Base-by-base conservation (phyloP, 2,797 vertebrate genomes). In the Margarornis squamiger region DNA sequence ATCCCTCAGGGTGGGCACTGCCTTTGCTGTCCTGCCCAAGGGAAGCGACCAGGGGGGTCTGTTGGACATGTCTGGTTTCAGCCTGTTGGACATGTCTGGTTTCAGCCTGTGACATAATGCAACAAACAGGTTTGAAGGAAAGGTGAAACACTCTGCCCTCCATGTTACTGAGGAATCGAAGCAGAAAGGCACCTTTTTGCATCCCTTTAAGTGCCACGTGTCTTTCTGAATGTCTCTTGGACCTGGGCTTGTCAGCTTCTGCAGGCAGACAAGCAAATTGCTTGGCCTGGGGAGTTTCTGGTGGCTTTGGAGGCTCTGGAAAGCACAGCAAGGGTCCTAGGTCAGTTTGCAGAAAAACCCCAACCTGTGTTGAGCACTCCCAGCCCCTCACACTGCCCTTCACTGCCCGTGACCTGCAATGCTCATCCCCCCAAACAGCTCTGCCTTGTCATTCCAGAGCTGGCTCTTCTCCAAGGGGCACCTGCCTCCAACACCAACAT, bases 251-350 rank as follows among this genome's bases (percentile, higher is more conserved):
- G 55, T 74, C 86, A 90, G 62, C 61, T 71, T 52, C 62, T 0
- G 0, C 52, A 54, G 38, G 22, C 62, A 85, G 45, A 71, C 4
- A 11, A 16, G 48, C 10, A 88, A 77, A 75, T 82, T 77, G 32
- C 62, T 82, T 71, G 43, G 52, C 67, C 87, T 85, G 52, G 62
- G 90, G 62, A 71, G 79, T 54, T 90, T 26, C 80, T 62, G 58
- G 38, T 85, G 62, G 43, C 86, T 92, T 43, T 48, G 38, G 32
- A 85, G 32, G 17, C 61, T 85, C 29, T 58, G 62, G 39, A 62
- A 82, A 88, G 71, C 2, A 4, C 32, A 93, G 21, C 30, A 71
- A 21, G 45, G 66, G 13, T 16, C 29, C 58, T 38, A 90, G 87
- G 66, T 75, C 48, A 62, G 27, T 74, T n/a, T 71, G 32, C 67